Percentiles rank a stretch among this genome's conserved stretches.
These are phyloP conservation scores for Nudaria mundana DNA, from an alignment of 2,888 invertebrate species.

Conservation along the genomic window DNA sequence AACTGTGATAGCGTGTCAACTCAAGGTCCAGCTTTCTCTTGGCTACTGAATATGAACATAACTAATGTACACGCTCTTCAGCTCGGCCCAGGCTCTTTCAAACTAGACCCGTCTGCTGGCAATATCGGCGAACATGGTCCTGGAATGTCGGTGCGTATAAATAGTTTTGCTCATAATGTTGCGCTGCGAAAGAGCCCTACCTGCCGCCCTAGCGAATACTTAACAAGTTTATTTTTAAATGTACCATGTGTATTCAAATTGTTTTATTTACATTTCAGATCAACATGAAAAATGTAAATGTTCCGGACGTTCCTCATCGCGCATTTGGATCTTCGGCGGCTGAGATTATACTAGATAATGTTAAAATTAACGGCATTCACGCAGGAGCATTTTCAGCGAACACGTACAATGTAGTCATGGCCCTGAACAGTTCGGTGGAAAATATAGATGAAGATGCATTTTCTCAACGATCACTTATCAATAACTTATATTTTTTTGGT, in stretches of 20 bases:
- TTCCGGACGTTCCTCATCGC: conserved; percentile 80
- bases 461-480: conserved; percentile 82
- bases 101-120: conserved; percentile 79
- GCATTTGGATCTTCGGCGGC: conserved; percentile 85
- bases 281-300: conserved; percentile 81
- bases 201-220: conserved; percentile 8
- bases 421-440: conserved; percentile 82
- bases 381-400: conserved; percentile 85
- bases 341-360: conserved; percentile 75
- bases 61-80: conserved; percentile 79
- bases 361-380: conserved; percentile 78
- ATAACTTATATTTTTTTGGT: conserved; percentile 81
- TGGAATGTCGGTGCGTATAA: conserved; percentile 71
- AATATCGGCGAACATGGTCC: conserved; percentile 85
- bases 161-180: not conserved
- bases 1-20: conserved; percentile 81
- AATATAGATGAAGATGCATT: conserved; percentile 84
- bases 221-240: not conserved
- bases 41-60: conserved; percentile 83
- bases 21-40: conserved; percentile 84
- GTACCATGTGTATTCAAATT: not conserved
- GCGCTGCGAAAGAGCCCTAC: conserved; percentile 5
- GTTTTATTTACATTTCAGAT: conserved; percentile 74
- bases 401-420: conserved; percentile 82
- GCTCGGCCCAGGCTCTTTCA: conserved; percentile 83